Conservation (phyloP, 1,140 invertebrate species). For the Aricia agestis region DNA sequence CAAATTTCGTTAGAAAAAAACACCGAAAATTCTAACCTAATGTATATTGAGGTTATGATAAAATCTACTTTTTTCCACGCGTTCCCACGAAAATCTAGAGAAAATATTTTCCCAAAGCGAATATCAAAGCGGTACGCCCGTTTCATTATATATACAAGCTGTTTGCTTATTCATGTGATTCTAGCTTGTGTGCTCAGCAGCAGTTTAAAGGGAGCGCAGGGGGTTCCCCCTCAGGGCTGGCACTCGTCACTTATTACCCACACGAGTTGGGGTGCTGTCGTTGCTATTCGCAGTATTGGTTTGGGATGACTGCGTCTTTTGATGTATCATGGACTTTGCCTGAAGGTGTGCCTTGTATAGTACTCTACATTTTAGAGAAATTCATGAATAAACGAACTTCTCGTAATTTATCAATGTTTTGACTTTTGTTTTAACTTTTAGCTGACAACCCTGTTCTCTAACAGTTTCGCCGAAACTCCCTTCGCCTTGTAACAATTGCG, state of each 20-base stretch:
- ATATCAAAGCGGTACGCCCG: constrained; percentile 8
- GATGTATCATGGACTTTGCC: background rate
- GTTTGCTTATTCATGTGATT: constrained; percentile 16
- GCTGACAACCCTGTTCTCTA: background rate
- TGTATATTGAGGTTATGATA: background rate
- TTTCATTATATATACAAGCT: constrained; percentile 15
- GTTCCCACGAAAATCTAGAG: constrained; percentile 4
- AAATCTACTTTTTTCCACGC: background rate
- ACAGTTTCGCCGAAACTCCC: constrained; percentile 3
- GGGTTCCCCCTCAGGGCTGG: constrained; percentile 1
- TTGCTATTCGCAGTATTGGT: background rate
- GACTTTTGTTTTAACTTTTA: background rate
- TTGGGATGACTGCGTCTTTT: background rate
- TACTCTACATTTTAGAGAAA: too few species aligned
- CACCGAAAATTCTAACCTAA: constrained; percentile 8
- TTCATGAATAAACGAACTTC: too few species aligned
- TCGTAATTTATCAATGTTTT: background rate
- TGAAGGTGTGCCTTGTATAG: too few species aligned
- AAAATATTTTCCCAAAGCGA: constrained; percentile 12
- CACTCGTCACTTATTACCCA: background rate
- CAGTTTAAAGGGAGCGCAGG: constrained; percentile 7
- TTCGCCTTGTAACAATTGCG: constrained; percentile 10
- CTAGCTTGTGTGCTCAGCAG: constrained; percentile 11
- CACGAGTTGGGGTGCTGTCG: background rate
- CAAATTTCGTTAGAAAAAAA: constrained; percentile 11